phyloP scores from a whole-genome alignment of 2,113 vertebrate species.

The Lamprotornis superbus region DNA sequence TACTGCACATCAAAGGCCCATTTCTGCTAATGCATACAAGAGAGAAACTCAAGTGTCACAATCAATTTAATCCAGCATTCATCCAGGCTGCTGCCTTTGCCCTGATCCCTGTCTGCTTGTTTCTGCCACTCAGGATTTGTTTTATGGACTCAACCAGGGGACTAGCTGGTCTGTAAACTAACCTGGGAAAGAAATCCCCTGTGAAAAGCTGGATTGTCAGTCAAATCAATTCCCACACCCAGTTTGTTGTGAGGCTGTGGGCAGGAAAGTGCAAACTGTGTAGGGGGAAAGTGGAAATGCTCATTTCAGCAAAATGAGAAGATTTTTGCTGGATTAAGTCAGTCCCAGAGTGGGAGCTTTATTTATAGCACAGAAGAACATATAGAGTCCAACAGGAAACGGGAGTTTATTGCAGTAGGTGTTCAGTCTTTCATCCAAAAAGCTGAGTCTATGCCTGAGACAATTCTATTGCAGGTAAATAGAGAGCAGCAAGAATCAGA shows the following conservation, averaged over 20 bases:
- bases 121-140: neutral
- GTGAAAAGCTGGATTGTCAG: neutral
- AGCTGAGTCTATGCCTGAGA: neutral
- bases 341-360: neutral
- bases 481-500: neutral
- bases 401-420: neutral
- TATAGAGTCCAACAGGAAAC: neutral
- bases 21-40: constrained; percentile 24
- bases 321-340: neutral
- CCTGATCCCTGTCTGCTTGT: neutral
- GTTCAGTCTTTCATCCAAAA: neutral
- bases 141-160: neutral
- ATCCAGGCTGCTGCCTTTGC: constrained; percentile 21
- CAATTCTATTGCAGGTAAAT: neutral
- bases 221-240: neutral
- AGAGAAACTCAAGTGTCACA: constrained; percentile 36
- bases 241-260: neutral
- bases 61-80: constrained; percentile 38
- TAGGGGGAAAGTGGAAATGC: neutral
- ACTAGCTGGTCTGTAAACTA: neutral
- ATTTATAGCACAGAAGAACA: neutral
- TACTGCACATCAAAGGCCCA: constrained; percentile 24
- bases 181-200: neutral
- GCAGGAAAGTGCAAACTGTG: neutral
- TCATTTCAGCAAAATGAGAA: neutral